Conservation (phyloP, 2,797 vertebrate genomes). For the Lophius americanus region DNA sequence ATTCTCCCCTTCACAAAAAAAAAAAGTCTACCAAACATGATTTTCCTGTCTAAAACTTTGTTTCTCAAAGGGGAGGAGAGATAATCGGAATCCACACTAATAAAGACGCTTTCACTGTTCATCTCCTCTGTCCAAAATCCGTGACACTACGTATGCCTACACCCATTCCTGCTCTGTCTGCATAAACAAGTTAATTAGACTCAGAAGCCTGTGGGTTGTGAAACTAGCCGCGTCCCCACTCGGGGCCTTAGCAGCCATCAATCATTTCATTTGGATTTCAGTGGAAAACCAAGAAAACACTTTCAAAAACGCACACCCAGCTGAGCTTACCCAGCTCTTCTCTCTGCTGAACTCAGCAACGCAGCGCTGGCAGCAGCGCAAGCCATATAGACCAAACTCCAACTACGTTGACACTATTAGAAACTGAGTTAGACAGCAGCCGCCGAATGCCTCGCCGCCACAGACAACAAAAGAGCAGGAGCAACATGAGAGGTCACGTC, state of each 20-base stretch:
- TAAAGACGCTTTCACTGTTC: conserved; percentile 45
- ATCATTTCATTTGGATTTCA: conserved; percentile 68
- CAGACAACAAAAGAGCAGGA: conserved; percentile 51
- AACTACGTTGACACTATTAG: conserved; percentile 54
- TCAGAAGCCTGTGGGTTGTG: conserved; percentile 60
- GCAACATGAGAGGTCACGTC: conserved; percentile 43
- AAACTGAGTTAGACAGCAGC: conserved; percentile 47
- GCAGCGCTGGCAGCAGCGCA: conserved; percentile 53
- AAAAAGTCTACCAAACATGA: not conserved
- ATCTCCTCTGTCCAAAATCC: conserved; percentile 30
- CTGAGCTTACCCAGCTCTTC: conserved; percentile 28
- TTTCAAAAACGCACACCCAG: conserved; percentile 59
- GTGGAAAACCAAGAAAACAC: conserved; percentile 57
- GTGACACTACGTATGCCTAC: conserved; percentile 40
- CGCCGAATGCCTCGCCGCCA: conserved; percentile 36
- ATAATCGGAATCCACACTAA: conserved; percentile 22
- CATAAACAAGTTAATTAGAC: conserved; percentile 74
- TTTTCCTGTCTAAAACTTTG: conserved; percentile 17
- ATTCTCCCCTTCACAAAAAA: not conserved
- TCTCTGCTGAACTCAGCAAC: conserved; percentile 67
- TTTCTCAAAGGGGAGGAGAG: conserved; percentile 12
- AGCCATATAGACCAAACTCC: conserved; percentile 28
- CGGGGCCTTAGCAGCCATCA: conserved; percentile 50
- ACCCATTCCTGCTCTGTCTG: conserved; percentile 49
- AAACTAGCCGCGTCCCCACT: conserved; percentile 43